Evolutionary conservation across 92 coral and sea anemone genomes (phyloP), one percentile per base, ranked within the genome.

Genomic region (Zoanthus solanderi): DNA sequence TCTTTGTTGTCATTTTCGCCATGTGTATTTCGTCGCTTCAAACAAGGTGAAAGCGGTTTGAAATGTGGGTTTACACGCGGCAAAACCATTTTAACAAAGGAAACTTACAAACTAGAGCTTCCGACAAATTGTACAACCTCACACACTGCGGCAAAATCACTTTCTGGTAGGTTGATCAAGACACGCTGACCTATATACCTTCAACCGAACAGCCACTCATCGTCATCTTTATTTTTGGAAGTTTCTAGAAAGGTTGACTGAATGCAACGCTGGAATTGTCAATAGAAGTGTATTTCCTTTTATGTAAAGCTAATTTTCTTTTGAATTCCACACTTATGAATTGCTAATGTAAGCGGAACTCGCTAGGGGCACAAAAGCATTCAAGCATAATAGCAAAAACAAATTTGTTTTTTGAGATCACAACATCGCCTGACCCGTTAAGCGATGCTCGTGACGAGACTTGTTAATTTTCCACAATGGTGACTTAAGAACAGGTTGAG

Each of bases 21-120:
- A 34, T 57, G 18, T n/a, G 16, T 4, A 12, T 45, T 67, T 29
- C 85, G 48, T 66, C 85, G 75, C 58, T 81, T 81, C 63, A 81
- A 81, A 67, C 85, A 81, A 37, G 85, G 85, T 29, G 85, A 81
- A 45, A 81, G 67, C 29, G 82, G 85, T 66, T 81, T 81, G 16
- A 66, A 65, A 65, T 81, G 85, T 14, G 85, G 74, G 56, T 81
- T 81, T 42, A 81, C 74, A 3, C 85, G 85, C 7, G 85, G 85
- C 10, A 81, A 71, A 45, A 81, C 85, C 85, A 81, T 81, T 15
- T 67, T 31, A 23, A 6, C 13, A 3, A 13, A 81, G 75, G 76
- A 81, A 81, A 23, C 34, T 47, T 58, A n/a, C 3, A 57, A n/a
- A 9, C 28, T 53, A 29, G 13, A 67, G 23, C 45, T 45, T 67